These are phyloP conservation scores for Halocaridina rubra DNA, from an alignment of 2,888 invertebrate genomes.

Conservation along the genomic window DNA sequence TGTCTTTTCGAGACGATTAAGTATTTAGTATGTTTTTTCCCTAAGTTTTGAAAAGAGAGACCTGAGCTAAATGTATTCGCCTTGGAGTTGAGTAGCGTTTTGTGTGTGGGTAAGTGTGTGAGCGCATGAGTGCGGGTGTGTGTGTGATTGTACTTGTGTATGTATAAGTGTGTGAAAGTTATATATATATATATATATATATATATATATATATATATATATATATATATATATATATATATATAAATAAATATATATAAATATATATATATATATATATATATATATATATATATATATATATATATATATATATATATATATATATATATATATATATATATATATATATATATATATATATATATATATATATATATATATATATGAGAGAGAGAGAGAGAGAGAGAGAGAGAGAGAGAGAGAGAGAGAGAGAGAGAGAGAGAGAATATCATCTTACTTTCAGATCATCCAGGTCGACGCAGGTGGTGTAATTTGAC, in stretches of 20 bases:
- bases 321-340: background rate
- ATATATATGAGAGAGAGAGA: background rate
- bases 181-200: background rate
- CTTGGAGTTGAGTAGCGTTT: no score
- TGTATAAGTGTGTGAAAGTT: background rate
- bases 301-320: background rate
- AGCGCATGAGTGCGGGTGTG: no score
- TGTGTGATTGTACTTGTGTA: background rate
- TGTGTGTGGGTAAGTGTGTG: no score
- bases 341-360: background rate
- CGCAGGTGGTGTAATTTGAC: constrained; percentile 79
- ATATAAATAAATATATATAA: background rate
- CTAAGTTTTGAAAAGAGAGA: no score
- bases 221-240: background rate
- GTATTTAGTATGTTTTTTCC: no score
- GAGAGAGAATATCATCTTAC: constrained; percentile 68
- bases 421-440: background rate
- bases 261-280: background rate
- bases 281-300: background rate
- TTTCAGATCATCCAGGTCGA: constrained; percentile 75
- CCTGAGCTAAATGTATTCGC: no score
- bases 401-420: background rate
- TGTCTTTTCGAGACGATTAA: no score
- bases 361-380: background rate
- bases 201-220: background rate